Conservation (phyloP, 2,797 vertebrate genomes). For the Scomberomorus guttatus region DNA sequence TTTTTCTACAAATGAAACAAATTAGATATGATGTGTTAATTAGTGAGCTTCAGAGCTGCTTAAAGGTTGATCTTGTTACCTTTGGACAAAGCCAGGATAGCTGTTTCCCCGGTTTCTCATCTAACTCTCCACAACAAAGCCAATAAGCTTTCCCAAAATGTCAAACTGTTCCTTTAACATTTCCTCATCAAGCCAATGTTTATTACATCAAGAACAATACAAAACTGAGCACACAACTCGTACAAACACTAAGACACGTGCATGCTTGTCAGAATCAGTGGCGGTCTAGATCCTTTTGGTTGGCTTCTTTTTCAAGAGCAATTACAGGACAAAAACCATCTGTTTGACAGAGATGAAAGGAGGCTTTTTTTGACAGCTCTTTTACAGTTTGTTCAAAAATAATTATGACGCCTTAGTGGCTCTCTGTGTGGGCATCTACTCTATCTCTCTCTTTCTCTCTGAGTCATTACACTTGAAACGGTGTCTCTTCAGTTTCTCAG, state of each 20-base stretch:
- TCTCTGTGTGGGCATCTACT: constrained; percentile 25
- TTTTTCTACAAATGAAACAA: no score
- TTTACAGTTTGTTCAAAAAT: constrained; percentile 70
- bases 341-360: constrained; percentile 58
- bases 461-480: constrained; percentile 53
- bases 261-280: constrained; percentile 38
- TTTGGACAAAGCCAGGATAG: constrained; percentile 3
- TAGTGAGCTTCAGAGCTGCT: neutral
- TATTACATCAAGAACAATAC: constrained; percentile 1
- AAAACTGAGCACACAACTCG: neutral
- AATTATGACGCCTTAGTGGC: constrained; percentile 59
- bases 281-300: constrained; percentile 23
- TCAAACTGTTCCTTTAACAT: no score
- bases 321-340: constrained; percentile 64
- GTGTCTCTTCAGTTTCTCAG: constrained; percentile 7
- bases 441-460: constrained; percentile 9
- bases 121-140: no score
- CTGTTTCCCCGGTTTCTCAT: neutral
- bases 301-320: constrained; percentile 53
- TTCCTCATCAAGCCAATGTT: neutral
- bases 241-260: neutral
- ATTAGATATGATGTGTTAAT: neutral
- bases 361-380: constrained; percentile 63
- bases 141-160: no score
- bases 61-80: neutral